These are phyloP conservation scores for Origma solitaria DNA, from an alignment of 2,113 vertebrate genomes.

Conservation along the genomic window DNA sequence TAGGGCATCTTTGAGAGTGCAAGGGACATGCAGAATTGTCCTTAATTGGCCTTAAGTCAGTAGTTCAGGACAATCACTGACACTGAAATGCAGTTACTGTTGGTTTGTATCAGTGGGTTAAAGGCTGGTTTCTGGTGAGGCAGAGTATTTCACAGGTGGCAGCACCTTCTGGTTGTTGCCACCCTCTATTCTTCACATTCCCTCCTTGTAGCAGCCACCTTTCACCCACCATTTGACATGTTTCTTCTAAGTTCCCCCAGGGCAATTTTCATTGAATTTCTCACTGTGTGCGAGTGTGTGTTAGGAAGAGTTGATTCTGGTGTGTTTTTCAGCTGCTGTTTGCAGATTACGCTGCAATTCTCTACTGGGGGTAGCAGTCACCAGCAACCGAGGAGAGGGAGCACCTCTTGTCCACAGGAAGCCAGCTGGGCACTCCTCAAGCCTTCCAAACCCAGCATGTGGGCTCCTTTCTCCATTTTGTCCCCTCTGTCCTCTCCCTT, in stretches of 20 bases:
- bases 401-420: not conserved
- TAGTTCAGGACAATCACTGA: not conserved
- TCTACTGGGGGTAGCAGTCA: not conserved
- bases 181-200: not conserved
- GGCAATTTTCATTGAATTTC: not conserved
- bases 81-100: not conserved
- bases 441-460: not conserved
- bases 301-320: not conserved
- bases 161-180: not conserved
- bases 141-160: not conserved
- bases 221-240: not conserved
- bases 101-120: not conserved
- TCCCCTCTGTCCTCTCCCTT: not conserved
- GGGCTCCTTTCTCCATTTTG: not conserved
- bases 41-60: fast-evolving
- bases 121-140: not conserved
- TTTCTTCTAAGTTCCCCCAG: not conserved
- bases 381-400: not conserved
- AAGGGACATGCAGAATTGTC: not conserved
- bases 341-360: fast-evolving
- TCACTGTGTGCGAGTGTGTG: not conserved
- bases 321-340: not conserved
- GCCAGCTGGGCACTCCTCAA: not conserved
- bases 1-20: not conserved
- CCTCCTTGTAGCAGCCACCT: not conserved